Base-by-base conservation (phyloP, 1,140 invertebrate species). In the Drosophila persimilis region DNA sequence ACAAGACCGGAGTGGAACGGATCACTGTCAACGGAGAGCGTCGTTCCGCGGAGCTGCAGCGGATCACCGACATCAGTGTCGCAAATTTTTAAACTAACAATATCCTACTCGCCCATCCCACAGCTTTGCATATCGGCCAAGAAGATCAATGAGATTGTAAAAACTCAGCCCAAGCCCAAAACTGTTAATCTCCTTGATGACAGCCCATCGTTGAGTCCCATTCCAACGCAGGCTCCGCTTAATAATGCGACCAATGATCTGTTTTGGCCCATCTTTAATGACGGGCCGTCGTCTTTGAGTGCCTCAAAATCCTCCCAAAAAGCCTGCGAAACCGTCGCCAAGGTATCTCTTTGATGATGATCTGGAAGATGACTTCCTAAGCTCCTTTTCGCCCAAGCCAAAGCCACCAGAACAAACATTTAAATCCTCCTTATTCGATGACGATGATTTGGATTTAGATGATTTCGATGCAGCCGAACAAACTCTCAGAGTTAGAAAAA, bases 1-100 rank as follows among this genome's bases (percentile, higher is more conserved):
- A 94, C 80, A 95, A 95, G 51, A 93, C 92, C 4, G 91, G 92
- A 3, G 91, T 93, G 13, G 92, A 93, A 89, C 92, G 93, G 2
- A 78, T 93, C 51, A 92, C 93, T 35, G 91, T 93, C 22, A 91
- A 90, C 44, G 0, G 73, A 85, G 9, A 57, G 17, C 17, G 17
- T 17, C 17, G 17, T 17, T 17, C 17, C 17, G 17, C 0, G 17
- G 17, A 17, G 17, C 17, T 94, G 41, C 91, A 93, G 24, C 91
- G 93, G 7, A 92, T 96, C 0, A 94, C 93, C 7, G 95, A 95
- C 71, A 90, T 95, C 7, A 17, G 17, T 17, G 0, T 17, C 17
- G 17, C 17, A 17, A 17, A 17, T 17, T 17, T 0, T 17, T 17
- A 1, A 17, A 17, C 17, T 17, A 17, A 17, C 17, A 17, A 17